These are phyloP conservation scores for Strigops habroptila DNA, from an alignment of 2,113 vertebrate species.

Conservation along the genomic window DNA sequence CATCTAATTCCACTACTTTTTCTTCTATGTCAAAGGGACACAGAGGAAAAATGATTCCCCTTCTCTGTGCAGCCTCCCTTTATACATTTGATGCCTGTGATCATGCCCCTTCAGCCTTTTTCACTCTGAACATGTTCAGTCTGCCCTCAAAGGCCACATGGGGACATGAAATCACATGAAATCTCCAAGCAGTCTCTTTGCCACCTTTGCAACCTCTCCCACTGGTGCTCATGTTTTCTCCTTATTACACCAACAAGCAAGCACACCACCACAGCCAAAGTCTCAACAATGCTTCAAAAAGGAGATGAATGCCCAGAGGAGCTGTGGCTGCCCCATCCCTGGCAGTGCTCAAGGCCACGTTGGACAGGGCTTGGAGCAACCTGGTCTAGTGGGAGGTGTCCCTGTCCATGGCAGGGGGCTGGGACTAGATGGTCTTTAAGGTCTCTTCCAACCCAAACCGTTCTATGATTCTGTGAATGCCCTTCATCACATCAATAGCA, in stretches of 20 bases:
- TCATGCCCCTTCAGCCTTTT: neutral
- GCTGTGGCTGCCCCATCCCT: neutral
- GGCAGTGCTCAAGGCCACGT: neutral
- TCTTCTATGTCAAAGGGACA: neutral
- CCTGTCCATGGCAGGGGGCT: neutral
- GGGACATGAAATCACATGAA: neutral
- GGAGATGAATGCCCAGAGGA: neutral
- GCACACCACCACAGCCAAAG: neutral
- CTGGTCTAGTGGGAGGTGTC: neutral
- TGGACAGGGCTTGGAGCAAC: neutral
- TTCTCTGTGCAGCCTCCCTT: neutral
- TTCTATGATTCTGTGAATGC: neutral
- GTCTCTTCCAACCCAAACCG: neutral
- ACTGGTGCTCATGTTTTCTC: neutral
- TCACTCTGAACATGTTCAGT: neutral
- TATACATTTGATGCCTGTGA: neutral
- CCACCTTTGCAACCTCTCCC: neutral
- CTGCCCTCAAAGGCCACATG: neutral
- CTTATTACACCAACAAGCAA: rapidly evolving
- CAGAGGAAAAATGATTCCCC: neutral
- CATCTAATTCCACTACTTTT: neutral
- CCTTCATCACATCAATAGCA: neutral
- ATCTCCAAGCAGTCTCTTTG: neutral
- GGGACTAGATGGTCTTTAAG: neutral
- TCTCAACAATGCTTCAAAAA: neutral